These are phyloP conservation scores for Rhinogobio ventralis DNA, from an alignment of 2,797 vertebrate species.

Conservation along the genomic window DNA sequence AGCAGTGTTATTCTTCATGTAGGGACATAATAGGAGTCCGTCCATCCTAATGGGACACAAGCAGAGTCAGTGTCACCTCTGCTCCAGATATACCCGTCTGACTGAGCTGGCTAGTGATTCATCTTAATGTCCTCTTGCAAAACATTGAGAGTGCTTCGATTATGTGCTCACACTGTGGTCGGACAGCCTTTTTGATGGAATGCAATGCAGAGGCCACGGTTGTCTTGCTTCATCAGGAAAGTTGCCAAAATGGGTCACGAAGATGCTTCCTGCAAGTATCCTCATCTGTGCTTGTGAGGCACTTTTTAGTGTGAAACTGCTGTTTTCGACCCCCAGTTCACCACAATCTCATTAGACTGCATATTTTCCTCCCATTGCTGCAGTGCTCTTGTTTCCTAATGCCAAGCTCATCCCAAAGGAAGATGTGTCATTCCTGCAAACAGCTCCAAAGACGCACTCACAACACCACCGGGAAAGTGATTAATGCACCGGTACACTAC, in stretches of 20 bases:
- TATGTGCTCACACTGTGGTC: slow-evolving; percentile 16
- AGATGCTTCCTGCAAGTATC: slow-evolving; percentile 23
- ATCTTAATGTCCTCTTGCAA: slow-evolving; percentile 62
- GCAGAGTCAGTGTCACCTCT: slow-evolving; percentile 20
- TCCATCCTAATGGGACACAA: slow-evolving; percentile 9
- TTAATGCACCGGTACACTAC: slow-evolving; percentile 18
- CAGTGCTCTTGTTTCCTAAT: slow-evolving; percentile 29
- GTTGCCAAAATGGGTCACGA: slow-evolving; percentile 31
- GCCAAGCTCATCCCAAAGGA: slow-evolving; percentile 32
- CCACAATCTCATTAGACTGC: slow-evolving; percentile 47
- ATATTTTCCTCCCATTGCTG: slow-evolving; percentile 34
- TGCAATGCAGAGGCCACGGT: slow-evolving; percentile 11
- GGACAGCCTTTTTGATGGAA: not conserved
- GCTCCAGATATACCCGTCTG: slow-evolving; percentile 43
- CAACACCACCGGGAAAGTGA: slow-evolving; percentile 6
- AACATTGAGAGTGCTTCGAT: slow-evolving; percentile 50
- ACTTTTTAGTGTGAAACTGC: slow-evolving; percentile 36
- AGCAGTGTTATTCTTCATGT: not conserved
- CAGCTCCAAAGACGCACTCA: not conserved
- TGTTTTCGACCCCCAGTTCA: slow-evolving; percentile 29
- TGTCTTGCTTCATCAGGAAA: slow-evolving; percentile 37
- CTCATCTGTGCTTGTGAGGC: slow-evolving; percentile 38
- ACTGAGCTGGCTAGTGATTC: slow-evolving; percentile 58
- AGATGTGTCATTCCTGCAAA: slow-evolving; percentile 20
- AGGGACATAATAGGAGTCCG: not conserved